These are phyloP conservation scores for Ormia ochracea DNA, from an alignment of 2,888 invertebrate species.

Conservation along the genomic window DNA sequence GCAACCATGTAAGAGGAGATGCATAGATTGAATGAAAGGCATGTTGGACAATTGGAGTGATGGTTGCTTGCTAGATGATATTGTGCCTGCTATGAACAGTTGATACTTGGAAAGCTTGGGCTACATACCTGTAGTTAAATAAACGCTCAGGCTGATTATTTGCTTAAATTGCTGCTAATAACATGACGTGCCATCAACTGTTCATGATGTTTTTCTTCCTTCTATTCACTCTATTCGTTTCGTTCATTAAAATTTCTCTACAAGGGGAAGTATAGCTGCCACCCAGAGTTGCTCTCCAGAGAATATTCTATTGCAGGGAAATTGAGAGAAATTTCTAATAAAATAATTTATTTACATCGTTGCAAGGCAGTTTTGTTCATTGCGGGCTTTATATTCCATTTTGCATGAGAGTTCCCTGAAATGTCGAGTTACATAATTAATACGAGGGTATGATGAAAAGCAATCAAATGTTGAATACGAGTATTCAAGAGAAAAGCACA, in stretches of 20 bases:
- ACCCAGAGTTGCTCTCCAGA: background rate
- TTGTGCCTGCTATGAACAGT: constrained; percentile 16
- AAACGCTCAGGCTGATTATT: constrained; percentile 73
- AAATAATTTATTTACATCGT: no score
- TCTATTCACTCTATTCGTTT: background rate
- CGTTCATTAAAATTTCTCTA: background rate
- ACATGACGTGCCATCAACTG: constrained; percentile 74
- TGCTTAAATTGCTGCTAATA: constrained; percentile 76
- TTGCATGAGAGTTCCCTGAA: no score
- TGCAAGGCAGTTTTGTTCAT: no score
- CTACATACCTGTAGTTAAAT: constrained; percentile 63
- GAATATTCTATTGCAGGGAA: no score
- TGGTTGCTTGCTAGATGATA: constrained; percentile 6
- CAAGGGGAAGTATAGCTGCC: constrained; percentile 21
- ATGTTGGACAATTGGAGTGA: constrained; percentile 32
- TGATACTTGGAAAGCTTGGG: constrained; percentile 24
- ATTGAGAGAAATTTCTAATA: no score
- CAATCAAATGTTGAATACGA: no score
- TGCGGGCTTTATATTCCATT: no score
- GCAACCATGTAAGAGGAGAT: constrained; percentile 3
- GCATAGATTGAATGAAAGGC: constrained; percentile 25
- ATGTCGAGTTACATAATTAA: no score
- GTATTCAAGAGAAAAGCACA: no score
- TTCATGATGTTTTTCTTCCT: constrained; percentile 50
- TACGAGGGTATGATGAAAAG: no score